Base-by-base conservation (phyloP, 2,888 invertebrate genomes). In the Spicauda simplicius region DNA sequence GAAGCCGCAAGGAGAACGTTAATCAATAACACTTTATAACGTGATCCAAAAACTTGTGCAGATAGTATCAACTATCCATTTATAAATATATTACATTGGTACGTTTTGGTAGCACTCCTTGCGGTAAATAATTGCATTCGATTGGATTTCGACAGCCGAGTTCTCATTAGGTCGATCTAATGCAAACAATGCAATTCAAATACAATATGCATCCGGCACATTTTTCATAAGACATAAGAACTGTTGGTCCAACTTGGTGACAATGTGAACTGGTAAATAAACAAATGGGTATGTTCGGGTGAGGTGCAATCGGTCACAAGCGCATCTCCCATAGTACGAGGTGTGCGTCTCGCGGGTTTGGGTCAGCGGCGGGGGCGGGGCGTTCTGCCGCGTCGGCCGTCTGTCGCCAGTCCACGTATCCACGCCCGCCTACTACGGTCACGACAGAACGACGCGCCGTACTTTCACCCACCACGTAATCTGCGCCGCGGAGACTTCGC, bases 331-430 rank as follows among this genome's bases (percentile, higher is more conserved):
- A 98, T 59, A 98, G 95, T 71, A 98, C 96, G 79, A 98, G 96
- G 88, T 98, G 97, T 16, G 98, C 97, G 93, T 97, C 97, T 80
- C 95, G 97, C 71, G 96, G 96, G 85, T 97, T 97, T 57, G 96
- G 96, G 70, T 96, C 96, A 58, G 94, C 94, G 52, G 94, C 91
- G 55, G 91, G 88, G 63, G 89, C 87, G 8, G 93, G 91, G 37
- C 94, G 91, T 74, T 95, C 95, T 1, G 93, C 90, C 30, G 94
- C 92, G 82, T 96, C 95, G 78, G 96, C 95, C 18, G 96, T 95
- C 78, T 97, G 97, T 66, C 97, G 94, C 96, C 97, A 97, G 88
- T 97, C 97, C 20, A 97, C 95, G 81, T 98, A 98, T 3, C 98
- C 98, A 12, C 97, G 94, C 1, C 98, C 98, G 0, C 98, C 98